A percentile compares a stretch with the other conserved stretches of the same genome.
Conservation (phyloP, 2,888 invertebrate species). For the Tridacna crocea region DNA sequence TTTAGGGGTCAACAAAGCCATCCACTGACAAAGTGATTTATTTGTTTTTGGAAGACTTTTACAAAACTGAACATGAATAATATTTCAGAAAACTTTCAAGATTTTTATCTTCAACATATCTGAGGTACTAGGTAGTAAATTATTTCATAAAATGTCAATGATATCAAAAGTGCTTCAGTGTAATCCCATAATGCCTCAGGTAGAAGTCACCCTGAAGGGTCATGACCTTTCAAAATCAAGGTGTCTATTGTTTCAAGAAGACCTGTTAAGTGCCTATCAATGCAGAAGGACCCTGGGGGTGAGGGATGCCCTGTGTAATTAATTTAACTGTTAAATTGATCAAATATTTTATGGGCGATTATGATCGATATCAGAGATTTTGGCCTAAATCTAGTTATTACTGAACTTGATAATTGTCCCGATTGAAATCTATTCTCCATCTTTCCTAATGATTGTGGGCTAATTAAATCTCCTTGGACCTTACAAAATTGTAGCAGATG, state of each 20-base stretch:
- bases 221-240: constrained; percentile 10
- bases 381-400: neutral
- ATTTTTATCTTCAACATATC: constrained; percentile 19
- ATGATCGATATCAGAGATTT: constrained; percentile 15
- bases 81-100: constrained; percentile 10
- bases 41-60: constrained; percentile 16
- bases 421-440: neutral
- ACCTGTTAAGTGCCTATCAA: constrained; percentile 1
- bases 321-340: constrained; percentile 46
- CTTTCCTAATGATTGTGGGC: too few relatives aligned
- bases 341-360: constrained; percentile 29
- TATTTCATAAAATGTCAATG: constrained; percentile 27
- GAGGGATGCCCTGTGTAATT: constrained; percentile 16
- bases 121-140: constrained; percentile 22
- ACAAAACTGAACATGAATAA: constrained; percentile 29
- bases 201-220: constrained; percentile 15
- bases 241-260: constrained; percentile 20
- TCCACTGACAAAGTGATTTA: constrained; percentile 22
- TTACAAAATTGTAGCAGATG: too few relatives aligned
- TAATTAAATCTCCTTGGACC: too few relatives aligned
- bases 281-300: neutral
- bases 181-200: constrained; percentile 20
- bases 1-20: constrained; percentile 7
- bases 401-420: neutral
- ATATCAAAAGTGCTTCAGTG: constrained; percentile 15